These are phyloP conservation scores for Paracyclopina nana DNA, from an alignment of 1,140 invertebrate genomes.

Conservation along the genomic window DNA sequence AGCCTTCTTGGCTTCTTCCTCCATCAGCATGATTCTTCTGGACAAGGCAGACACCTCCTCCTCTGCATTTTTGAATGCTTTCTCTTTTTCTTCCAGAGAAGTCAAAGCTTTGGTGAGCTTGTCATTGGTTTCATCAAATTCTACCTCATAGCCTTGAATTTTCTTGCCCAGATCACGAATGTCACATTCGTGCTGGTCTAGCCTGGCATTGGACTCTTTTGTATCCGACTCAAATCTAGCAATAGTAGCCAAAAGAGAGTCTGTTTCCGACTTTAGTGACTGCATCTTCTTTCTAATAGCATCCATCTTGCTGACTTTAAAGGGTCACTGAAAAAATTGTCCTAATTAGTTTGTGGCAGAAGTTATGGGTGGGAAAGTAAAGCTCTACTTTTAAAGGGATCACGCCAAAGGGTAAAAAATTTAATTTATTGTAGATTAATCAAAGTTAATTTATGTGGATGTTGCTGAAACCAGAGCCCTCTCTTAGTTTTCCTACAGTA, in stretches of 20 bases:
- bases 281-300: conserved; percentile 11
- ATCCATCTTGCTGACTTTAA: conserved; percentile 3
- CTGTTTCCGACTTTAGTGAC: conserved; percentile 6
- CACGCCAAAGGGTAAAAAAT: background rate
- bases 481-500: no score
- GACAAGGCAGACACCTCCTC: conserved; percentile 8
- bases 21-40: conserved; percentile 7
- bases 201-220: background rate
- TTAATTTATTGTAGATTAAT: background rate
- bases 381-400: background rate
- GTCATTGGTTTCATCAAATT: conserved; percentile 10
- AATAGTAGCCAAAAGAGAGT: conserved; percentile 1
- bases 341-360: background rate
- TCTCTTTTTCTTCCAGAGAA: conserved; percentile 6
- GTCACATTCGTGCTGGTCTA: conserved; percentile 1
- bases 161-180: conserved; percentile 6
- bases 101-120: conserved; percentile 1
- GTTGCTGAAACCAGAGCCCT: no score
- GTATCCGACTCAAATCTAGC: conserved; percentile 1
- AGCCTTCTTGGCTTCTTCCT: conserved; percentile 11
- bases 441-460: no score
- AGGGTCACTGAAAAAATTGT: background rate
- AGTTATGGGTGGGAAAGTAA: background rate
- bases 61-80: conserved; percentile 1
- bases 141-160: background rate